A percentile compares a stretch with the other conserved stretches of the same genome.
phyloP scores from a whole-genome alignment of 2,797 vertebrate genomes.

The Catharus ustulatus region DNA sequence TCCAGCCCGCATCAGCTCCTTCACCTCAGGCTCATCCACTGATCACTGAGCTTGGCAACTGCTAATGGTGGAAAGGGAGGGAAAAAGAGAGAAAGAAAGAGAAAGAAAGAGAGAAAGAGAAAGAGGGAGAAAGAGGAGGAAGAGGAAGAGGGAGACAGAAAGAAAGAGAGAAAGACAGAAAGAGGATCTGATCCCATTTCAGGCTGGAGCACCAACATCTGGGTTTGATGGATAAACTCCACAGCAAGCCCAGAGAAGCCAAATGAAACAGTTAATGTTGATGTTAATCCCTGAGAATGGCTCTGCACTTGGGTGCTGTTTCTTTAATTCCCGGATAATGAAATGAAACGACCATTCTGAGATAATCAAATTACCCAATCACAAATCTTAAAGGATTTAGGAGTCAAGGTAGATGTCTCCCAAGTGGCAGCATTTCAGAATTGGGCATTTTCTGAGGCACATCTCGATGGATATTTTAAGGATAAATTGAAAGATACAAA shows the following conservation, averaged over 20 bases:
- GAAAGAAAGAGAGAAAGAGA: too few species aligned
- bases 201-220: not conserved
- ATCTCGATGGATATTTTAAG: not conserved
- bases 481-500: not conserved
- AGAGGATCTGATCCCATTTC: not conserved
- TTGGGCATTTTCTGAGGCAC: not conserved
- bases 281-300: not conserved
- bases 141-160: too few species aligned
- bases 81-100: too few species aligned
- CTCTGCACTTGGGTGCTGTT: not conserved
- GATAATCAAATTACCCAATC: not conserved
- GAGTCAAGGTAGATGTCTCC: not conserved
- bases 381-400: not conserved
- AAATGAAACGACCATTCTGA: not conserved
- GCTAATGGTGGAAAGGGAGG: not conserved
- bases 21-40: too few species aligned
- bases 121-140: too few species aligned
- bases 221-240: not conserved
- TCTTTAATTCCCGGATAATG: not conserved
- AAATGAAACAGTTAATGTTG: not conserved
- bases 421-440: not conserved
- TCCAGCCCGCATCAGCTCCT: too few species aligned
- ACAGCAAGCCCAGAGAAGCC: not conserved
- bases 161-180: not conserved
- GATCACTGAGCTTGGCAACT: not conserved